Percentiles rank a stretch among this genome's conserved stretches.
These are phyloP conservation scores for Drosophila takahashii DNA, from an alignment of 1,140 invertebrate species.

Conservation along the genomic window DNA sequence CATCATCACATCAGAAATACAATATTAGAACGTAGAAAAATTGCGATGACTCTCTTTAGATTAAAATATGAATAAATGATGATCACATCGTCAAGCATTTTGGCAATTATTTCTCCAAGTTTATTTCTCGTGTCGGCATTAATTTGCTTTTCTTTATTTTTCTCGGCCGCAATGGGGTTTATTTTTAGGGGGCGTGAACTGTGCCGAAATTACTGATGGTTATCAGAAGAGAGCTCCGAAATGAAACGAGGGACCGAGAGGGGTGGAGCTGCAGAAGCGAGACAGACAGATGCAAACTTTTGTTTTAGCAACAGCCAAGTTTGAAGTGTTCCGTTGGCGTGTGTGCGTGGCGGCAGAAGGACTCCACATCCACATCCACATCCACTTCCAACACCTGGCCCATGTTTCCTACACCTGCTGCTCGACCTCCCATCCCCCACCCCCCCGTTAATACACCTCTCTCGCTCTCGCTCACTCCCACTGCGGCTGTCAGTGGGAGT, in stretches of 20 bases:
- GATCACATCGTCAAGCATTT: constrained; percentile 11
- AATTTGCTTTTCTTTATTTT: constrained; percentile 51
- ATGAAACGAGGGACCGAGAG: constrained; percentile 2
- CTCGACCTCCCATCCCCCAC: not conserved
- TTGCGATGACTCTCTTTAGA: not conserved
- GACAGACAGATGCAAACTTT: constrained; percentile 70
- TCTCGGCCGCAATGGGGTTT: constrained; percentile 52
- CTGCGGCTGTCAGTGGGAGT: constrained; percentile 42
- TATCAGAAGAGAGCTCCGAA: constrained; percentile 64
- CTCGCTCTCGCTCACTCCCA: constrained; percentile 8
- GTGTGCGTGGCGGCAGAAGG: constrained; percentile 69
- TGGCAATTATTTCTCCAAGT: constrained; percentile 10
- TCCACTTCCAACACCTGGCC: constrained; percentile 29
- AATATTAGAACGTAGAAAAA: not conserved
- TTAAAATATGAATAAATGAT: constrained; percentile 3
- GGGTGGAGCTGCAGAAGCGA: constrained; percentile 3
- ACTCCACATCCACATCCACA: constrained; percentile 32
- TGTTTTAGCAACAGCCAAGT: constrained; percentile 79
- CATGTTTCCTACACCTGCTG: constrained; percentile 9
- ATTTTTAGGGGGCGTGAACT: constrained; percentile 55
- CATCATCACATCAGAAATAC: not conserved
- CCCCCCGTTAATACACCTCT: not conserved
- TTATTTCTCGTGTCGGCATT: constrained; percentile 35
- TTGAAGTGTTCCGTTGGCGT: constrained; percentile 62
- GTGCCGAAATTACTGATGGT: constrained; percentile 73